These are phyloP conservation scores for Limenitis camilla DNA, from an alignment of 2,888 invertebrate genomes.

Conservation along the genomic window DNA sequence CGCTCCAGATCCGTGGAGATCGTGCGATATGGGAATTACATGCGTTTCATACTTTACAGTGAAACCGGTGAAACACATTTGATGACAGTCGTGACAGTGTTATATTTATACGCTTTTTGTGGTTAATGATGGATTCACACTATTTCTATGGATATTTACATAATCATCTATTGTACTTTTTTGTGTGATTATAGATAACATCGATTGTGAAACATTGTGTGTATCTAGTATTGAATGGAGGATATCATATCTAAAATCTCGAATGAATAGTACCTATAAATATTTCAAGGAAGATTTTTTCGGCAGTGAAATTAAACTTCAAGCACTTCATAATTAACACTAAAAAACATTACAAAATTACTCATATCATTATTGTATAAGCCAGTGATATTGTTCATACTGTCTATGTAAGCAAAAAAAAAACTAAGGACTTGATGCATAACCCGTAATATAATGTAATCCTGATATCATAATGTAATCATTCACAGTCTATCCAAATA, in stretches of 20 bases:
- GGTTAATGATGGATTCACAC: constrained; percentile 37
- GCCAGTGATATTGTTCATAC: too few species aligned
- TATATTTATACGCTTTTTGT: constrained; percentile 18
- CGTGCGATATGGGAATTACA: constrained; percentile 61
- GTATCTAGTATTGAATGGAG: not conserved
- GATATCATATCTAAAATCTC: not conserved
- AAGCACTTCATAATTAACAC: not conserved
- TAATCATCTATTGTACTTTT: constrained; percentile 5
- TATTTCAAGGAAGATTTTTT: too few species aligned
- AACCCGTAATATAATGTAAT: too few species aligned
- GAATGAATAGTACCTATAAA: not conserved
- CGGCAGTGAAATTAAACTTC: too few species aligned
- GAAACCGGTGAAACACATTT: constrained; percentile 36
- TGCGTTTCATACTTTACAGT: constrained; percentile 57
- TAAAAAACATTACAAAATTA: not conserved
- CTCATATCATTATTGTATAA: too few species aligned
- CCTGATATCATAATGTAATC: too few species aligned
- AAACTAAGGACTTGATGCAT: too few species aligned
- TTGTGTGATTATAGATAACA: not conserved
- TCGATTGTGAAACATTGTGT: not conserved
- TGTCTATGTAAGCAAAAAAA: too few species aligned
- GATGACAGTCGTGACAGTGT: constrained; percentile 66
- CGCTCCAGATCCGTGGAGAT: constrained; percentile 62
- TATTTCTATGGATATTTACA: constrained; percentile 6
- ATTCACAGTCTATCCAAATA: too few species aligned